Evolutionary conservation across 2,888 invertebrate species (phyloP).

Genomic region (Nasonovia ribisnigri): DNA sequence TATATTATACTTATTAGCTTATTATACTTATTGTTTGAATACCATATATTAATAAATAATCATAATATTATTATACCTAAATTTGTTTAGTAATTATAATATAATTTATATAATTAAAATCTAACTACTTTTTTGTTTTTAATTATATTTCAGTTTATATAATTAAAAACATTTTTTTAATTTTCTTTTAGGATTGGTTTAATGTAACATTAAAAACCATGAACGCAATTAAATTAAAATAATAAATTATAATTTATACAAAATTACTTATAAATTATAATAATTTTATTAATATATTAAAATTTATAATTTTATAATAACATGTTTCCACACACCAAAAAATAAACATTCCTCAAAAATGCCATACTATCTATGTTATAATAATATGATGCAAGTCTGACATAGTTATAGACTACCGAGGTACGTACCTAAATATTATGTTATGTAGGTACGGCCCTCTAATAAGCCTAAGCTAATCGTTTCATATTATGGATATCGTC

Average conservation of each 20-base stretch:
- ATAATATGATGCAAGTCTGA: neutral
- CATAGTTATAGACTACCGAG: neutral
- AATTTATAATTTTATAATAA: neutral
- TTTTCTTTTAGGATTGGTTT: neutral
- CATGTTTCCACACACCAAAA: neutral
- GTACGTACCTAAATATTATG: neutral
- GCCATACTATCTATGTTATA: neutral
- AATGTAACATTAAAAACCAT: neutral
- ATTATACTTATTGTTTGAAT: too few species aligned
- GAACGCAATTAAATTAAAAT: neutral
- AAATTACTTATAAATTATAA: slow-evolving; percentile 11
- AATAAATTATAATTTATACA: slow-evolving; percentile 4
- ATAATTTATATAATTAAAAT: too few species aligned
- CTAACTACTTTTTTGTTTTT: too few species aligned
- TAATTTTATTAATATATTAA: neutral
- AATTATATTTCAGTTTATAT: neutral
- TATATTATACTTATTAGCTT: too few species aligned
- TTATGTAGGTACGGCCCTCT: too few species aligned
- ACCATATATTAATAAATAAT: too few species aligned
- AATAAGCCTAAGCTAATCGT: neutral
- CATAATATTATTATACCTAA: too few species aligned
- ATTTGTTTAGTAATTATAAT: too few species aligned
- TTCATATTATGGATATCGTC: neutral
- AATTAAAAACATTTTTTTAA: neutral
- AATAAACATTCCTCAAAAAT: neutral